Conservation (phyloP, 2,888 invertebrate genomes). For the Spatulosminthurus flaviceps region DNA sequence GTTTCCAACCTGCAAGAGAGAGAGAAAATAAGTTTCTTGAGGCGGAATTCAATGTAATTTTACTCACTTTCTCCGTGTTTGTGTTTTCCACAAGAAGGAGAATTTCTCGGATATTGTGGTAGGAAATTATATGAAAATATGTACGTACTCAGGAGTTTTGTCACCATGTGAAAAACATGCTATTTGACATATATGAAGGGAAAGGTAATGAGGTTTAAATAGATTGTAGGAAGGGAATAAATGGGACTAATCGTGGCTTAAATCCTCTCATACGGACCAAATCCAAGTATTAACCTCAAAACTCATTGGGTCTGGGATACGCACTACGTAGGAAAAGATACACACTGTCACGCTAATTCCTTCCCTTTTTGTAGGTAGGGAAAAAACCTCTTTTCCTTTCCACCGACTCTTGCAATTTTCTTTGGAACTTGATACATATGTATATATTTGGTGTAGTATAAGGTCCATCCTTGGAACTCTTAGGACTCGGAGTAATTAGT, state of each 20-base stretch:
- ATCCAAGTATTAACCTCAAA: neutral
- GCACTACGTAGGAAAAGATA: too few relatives aligned
- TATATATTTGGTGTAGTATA: too few relatives aligned
- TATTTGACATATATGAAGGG: neutral
- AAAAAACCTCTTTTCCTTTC: too few relatives aligned
- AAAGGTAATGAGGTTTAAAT: slow-evolving; percentile 9
- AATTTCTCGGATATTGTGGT: too few relatives aligned
- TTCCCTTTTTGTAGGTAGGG: neutral
- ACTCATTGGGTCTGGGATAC: neutral
- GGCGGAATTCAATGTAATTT: neutral
- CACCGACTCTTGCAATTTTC: neutral
- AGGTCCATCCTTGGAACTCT: neutral
- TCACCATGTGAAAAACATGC: neutral
- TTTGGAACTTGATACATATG: too few relatives aligned
- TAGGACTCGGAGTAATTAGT: slow-evolving; percentile 47
- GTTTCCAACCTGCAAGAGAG: too few relatives aligned
- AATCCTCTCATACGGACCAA: slow-evolving; percentile 13
- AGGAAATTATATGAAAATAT: too few relatives aligned
- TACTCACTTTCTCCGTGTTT: neutral
- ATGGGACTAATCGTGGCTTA: slow-evolving; percentile 14
- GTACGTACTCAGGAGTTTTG: too few relatives aligned
- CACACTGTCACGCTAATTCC: neutral
- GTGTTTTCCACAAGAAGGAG: too few relatives aligned
- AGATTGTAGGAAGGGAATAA: neutral
- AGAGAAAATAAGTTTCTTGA: neutral